These are phyloP conservation scores for Trochalopteron elliotii DNA, from an alignment of 2,113 vertebrate genomes.

Conservation along the genomic window DNA sequence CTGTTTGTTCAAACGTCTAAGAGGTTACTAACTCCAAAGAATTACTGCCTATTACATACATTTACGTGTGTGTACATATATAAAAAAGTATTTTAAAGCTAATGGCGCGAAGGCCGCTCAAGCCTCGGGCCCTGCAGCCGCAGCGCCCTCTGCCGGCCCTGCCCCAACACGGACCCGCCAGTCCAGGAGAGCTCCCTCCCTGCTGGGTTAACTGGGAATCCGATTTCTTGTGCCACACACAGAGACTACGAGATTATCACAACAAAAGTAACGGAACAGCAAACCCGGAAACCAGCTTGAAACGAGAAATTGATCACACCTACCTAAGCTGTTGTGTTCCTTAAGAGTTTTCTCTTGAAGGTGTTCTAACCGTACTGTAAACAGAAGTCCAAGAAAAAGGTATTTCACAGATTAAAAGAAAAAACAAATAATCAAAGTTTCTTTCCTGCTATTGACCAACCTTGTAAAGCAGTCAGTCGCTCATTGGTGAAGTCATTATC, in stretches of 20 bases:
- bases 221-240: not conserved
- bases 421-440: constrained; percentile 43
- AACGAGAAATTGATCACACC: constrained; percentile 75
- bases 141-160: constrained; percentile 65
- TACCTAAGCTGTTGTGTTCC: constrained; percentile 97
- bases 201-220: not conserved
- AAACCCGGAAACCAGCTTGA: constrained; percentile 43
- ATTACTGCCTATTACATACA: not conserved
- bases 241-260: not conserved
- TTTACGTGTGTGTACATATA: rapidly evolving
- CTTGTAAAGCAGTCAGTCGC: constrained; percentile 93
- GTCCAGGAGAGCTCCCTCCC: not conserved
- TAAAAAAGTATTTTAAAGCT: not conserved
- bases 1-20: not conserved
- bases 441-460: constrained; percentile 74
- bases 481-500: constrained; percentile 99
- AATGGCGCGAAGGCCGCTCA: rapidly evolving
- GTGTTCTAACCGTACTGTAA: constrained; percentile 97
- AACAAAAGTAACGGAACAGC: not conserved
- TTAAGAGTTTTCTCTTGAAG: constrained; percentile 98
- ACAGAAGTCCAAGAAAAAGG: constrained; percentile 85
- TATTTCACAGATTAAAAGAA: constrained; percentile 77
- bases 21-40: not conserved
- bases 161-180: not conserved
- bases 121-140: not conserved